Evolutionary conservation across 2,888 invertebrate species (phyloP), one percentile per base, ranked within the genome.

Genomic region (Acleris sparsana): DNA sequence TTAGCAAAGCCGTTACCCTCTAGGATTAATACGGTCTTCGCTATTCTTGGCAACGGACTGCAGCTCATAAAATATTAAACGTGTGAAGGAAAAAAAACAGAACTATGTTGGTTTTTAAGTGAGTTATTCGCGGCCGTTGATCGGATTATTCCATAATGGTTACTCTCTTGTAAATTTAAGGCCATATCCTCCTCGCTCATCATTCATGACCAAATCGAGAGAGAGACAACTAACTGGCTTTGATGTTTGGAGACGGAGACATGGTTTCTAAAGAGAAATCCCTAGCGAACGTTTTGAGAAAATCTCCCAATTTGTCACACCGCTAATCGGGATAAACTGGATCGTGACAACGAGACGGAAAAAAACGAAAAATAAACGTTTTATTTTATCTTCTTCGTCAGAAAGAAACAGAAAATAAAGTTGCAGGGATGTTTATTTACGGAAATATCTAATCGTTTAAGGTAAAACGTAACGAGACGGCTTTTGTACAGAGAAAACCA

Each of bases 271-370:
- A 51, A 53, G 61, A 52, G 57, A 57, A 55, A 33, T 61, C 61
- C 65, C 61, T 56, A 25, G 61, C 17, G 65, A 17, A 51, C 61
- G 51, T 56, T 65, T 65, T 18, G 51, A 51, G 44, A 39, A 52
- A 51, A 56, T 65, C 66, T 57, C 48, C 66, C 66, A 48, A 66
- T 66, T 66, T 66, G 62, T 66, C 62, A 61, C 61, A 51, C 61
- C 51, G 44, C 57, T 57, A 66, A 66, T 66, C 61, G 66, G 66
- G 62, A 66, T 66, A 56, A 66, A 62, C 62, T 16, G 66, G 66
- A 56, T 61, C 66, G 62, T 62, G 61, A 62, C 66, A 55, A 64
- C 66, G 33, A 64, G 51, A 22, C 52, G 61, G 51, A 56, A 17
- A 56, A 25, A 60, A 44, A 57, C 52, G 63, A 57, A 66, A 66